phyloP scores from a whole-genome alignment of 2,888 invertebrate genomes.

The Brachypalpus laphriformis region DNA sequence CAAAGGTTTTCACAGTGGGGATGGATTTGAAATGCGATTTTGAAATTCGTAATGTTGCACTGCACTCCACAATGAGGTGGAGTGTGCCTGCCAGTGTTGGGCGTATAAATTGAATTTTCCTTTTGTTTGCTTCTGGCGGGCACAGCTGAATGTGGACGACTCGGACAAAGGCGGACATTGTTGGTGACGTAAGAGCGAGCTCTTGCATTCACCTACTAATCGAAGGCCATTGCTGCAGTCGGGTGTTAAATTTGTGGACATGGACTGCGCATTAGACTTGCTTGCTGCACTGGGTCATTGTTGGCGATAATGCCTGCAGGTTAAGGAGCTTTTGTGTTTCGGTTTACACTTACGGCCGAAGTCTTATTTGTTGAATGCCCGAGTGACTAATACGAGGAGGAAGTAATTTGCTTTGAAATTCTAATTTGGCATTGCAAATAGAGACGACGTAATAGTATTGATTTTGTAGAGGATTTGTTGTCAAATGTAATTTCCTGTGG shows the following conservation, averaged over 20 bases:
- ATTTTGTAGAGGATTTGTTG: neutral
- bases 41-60: conserved; percentile 18
- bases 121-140: conserved; percentile 46
- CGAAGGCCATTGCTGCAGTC: conserved; percentile 59
- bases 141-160: conserved; percentile 37
- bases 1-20: conserved; percentile 33
- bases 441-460: neutral
- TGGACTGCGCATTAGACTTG: conserved; percentile 24
- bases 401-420: conserved; percentile 8
- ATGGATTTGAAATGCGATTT: conserved; percentile 43
- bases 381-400: conserved; percentile 7
- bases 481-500: too few species aligned
- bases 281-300: conserved; percentile 24
- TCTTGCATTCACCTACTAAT: conserved; percentile 65
- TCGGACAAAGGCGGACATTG: conserved; percentile 46
- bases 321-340: conserved; percentile 58
- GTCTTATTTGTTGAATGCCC: neutral
- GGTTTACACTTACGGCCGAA: conserved; percentile 4
- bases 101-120: conserved; percentile 38
- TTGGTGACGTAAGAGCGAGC: conserved; percentile 46
- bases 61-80: too few species aligned
- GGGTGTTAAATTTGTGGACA: conserved; percentile 25
- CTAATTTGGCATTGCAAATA: neutral
- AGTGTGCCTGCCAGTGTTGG: conserved; percentile 24
- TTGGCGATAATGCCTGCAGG: conserved; percentile 37